These are phyloP conservation scores for Petrocephalus sullivani DNA, from an alignment of 2,797 vertebrate species.

Conservation along the genomic window DNA sequence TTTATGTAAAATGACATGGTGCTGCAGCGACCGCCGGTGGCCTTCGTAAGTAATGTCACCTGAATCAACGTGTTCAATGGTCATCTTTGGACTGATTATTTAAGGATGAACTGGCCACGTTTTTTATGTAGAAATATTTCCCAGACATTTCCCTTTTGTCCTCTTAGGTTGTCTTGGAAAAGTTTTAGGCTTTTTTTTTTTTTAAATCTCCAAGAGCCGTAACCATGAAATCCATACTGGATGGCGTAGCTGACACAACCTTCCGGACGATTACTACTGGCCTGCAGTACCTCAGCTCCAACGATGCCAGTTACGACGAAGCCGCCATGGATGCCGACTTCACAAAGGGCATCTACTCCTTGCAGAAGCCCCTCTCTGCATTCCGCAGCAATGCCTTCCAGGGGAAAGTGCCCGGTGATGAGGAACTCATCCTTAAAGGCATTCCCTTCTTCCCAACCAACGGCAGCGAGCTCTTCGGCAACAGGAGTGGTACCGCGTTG, in stretches of 20 bases:
- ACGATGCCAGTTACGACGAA: conserved; percentile 82
- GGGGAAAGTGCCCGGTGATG: conserved; percentile 81
- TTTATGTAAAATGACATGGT: not conserved
- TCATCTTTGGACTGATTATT: not conserved
- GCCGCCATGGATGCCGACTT: conserved; percentile 55
- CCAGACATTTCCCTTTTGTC: not conserved
- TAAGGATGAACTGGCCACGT: not conserved
- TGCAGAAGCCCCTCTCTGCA: conserved; percentile 87
- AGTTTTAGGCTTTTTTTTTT: conserved; percentile 15
- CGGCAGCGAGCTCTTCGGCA: conserved; percentile 82
- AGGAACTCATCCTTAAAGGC: conserved; percentile 75
- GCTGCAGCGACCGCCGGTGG: not conserved
- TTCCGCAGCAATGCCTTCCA: conserved; percentile 87
- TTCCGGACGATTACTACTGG: conserved; percentile 98
- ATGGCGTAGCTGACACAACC: conserved; percentile 95
- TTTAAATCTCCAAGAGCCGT: conserved; percentile 29
- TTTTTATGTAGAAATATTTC: not conserved
- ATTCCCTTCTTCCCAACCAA: conserved; percentile 82
- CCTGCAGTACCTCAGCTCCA: conserved; percentile 86
- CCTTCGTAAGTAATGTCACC: not conserved
- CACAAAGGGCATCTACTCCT: conserved; percentile 60
- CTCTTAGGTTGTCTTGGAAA: not conserved
- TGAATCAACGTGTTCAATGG: not conserved
- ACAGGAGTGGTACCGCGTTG: conserved; percentile 77
- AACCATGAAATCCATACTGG: conserved; percentile 96